Evolutionary conservation across 1,140 invertebrate genomes (phyloP).

Genomic region (Lethrus apterus): DNA sequence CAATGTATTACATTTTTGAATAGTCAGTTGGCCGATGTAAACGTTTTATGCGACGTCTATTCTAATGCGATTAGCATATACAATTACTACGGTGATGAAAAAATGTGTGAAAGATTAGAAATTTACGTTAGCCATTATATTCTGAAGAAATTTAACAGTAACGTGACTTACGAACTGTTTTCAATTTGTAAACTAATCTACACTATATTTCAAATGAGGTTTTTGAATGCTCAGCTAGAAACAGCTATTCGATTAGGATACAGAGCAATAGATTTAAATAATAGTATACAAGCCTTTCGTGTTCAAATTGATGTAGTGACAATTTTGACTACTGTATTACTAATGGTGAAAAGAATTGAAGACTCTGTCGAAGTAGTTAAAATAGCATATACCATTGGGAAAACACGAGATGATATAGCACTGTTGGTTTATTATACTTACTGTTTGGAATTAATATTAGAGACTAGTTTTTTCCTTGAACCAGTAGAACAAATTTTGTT

Average conservation of each 20-base stretch:
- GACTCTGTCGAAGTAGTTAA: constrained; percentile 39
- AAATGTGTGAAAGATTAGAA: constrained; percentile 30
- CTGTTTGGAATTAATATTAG: constrained; percentile 43
- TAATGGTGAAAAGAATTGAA: constrained; percentile 38
- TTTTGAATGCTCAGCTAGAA: constrained; percentile 36
- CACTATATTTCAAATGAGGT: constrained; percentile 37
- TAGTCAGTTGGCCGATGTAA: constrained; percentile 38
- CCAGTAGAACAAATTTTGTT: constrained; percentile 36
- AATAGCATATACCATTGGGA: constrained; percentile 25
- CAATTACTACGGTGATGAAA: constrained; percentile 37
- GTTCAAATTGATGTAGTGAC: constrained; percentile 41
- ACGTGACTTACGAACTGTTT: constrained; percentile 40
- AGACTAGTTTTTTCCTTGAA: constrained; percentile 43
- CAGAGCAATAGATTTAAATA: constrained; percentile 39
- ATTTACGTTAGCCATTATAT: constrained; percentile 24
- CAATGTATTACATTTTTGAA: constrained; percentile 30
- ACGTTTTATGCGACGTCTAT: constrained; percentile 39
- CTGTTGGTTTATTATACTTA: constrained; percentile 44
- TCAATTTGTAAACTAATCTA: constrained; percentile 41
- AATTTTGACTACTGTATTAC: constrained; percentile 40
- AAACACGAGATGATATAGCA: constrained; percentile 29
- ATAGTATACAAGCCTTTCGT: constrained; percentile 37
- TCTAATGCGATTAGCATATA: constrained; percentile 32
- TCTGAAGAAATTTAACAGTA: constrained; percentile 18
- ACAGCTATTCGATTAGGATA: constrained; percentile 40